Conservation (phyloP, 2,113 vertebrate genomes). For the Tympanuchus pallidicinctus region DNA sequence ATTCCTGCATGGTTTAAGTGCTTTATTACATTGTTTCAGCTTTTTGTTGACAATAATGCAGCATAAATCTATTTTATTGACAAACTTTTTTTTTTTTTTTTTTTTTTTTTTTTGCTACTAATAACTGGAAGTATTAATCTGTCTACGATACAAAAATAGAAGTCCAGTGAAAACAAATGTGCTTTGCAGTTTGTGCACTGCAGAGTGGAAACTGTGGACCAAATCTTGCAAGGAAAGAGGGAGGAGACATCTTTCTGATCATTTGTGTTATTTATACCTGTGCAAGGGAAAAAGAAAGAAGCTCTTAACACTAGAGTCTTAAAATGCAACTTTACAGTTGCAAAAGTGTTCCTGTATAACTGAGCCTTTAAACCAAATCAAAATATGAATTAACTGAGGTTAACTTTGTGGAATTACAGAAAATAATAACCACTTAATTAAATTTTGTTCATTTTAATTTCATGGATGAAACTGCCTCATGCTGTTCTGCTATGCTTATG, state of each 20-base stretch:
- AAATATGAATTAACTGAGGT: neutral
- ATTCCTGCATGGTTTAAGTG: neutral
- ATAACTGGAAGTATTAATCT: neutral
- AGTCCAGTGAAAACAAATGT: neutral
- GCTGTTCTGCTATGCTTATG: neutral
- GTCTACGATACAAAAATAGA: neutral
- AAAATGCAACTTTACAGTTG: neutral
- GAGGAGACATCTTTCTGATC: neutral
- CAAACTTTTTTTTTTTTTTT: neutral
- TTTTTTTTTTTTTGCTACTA: neutral
- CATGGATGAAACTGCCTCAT: neutral
- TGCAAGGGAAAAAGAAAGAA: neutral
- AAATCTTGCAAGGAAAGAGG: neutral
- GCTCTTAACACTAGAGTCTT: neutral
- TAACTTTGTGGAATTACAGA: neutral
- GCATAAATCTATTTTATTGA: neutral
- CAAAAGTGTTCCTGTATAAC: neutral
- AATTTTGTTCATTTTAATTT: neutral
- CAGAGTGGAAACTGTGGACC: neutral
- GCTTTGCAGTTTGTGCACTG: neutral
- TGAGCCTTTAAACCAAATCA: neutral
- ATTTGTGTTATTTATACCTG: neutral
- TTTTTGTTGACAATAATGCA: neutral
- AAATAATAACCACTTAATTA: neutral
- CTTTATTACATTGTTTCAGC: neutral